Evolutionary conservation across 2,888 invertebrate genomes (phyloP), one percentile per base, ranked within the genome.

Genomic region (Chrysodeixis includens): DNA sequence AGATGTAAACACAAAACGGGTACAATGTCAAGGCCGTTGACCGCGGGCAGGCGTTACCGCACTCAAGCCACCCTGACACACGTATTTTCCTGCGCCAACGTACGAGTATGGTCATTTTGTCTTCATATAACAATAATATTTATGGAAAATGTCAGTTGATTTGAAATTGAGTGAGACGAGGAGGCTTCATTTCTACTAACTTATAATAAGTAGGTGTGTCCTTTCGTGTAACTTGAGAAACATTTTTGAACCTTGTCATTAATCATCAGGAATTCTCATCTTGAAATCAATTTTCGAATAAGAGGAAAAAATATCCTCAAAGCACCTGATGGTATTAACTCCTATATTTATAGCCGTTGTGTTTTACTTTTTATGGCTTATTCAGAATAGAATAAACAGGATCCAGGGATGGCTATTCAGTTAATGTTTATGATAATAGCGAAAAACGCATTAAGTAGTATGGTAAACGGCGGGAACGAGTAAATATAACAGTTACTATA

Each of bases 21-120:
- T 89, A 87, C 92, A 93, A 89, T 93, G 92, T 93, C 93, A 93
- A 91, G 90, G 93, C 89, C 85, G 89, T 84, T 92, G 93, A 93
- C 93, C 92, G 90, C 88, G 73, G 70, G 69, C 59, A 68, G 76
- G 69, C 67, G 69, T 71, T 75, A 72, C 74, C 79, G 73, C 72
- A 70, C 66, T 71, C 63, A 51, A 73, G 56, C 67, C 62, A 56
- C 69, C 71, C 75, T 68, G 68, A 78, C 74, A 67, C 44, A 62
- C 66, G 74, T 62, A 71, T 79, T 62, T 79, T 75, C 62, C 62
- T 81, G 79, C 76, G 71, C 76, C 71, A 56, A 57, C 64, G 70
- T 64, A 63, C 1, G 35, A 1, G 40, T n/a, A 81, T 67, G 63
- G 66, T 63, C 59, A 69, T 62, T 69, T 69, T 56, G 18, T 63